Evolutionary conservation across 2,113 vertebrate genomes (phyloP).

Genomic region (Oryzias melastigma): DNA sequence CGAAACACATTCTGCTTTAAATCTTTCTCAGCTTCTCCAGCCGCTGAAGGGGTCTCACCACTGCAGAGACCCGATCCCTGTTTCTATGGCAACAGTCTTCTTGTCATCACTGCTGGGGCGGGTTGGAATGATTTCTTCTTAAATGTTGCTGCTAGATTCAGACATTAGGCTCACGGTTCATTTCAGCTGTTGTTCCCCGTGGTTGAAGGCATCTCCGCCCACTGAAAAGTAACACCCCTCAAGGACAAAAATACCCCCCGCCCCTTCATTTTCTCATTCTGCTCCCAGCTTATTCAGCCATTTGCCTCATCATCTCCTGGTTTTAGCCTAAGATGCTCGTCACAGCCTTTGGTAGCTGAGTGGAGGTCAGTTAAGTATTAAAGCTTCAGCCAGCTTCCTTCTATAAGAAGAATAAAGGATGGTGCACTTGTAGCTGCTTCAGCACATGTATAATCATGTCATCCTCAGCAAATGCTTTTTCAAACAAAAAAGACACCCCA

Average conservation of each 20-base stretch:
- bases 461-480: conserved; percentile 31
- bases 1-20: conserved; percentile 36
- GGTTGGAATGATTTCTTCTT: conserved; percentile 33
- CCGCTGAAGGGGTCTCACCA: conserved; percentile 40
- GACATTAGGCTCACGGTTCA: conserved; percentile 35
- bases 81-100: conserved; percentile 70
- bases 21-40: conserved; percentile 27
- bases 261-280: conserved; percentile 15
- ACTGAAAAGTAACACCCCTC: conserved; percentile 16
- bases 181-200: conserved; percentile 32
- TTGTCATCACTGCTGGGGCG: conserved; percentile 44
- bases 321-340: conserved; percentile 44
- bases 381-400: conserved; percentile 34
- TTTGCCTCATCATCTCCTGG: conserved; percentile 34
- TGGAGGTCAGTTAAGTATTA: conserved; percentile 40
- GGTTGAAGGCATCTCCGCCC: conserved; percentile 34
- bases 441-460: conserved; percentile 51
- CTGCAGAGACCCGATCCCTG: conserved; percentile 45
- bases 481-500: conserved; percentile 14
- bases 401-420: conserved; percentile 47
- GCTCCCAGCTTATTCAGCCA: conserved; percentile 1
- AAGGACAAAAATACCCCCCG: conserved; percentile 35
- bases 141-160: conserved; percentile 27
- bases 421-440: conserved; percentile 49
- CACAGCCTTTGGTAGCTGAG: conserved; percentile 46